phyloP scores from a whole-genome alignment of 2,113 vertebrate genomes.

The Nansenia antarctica region DNA sequence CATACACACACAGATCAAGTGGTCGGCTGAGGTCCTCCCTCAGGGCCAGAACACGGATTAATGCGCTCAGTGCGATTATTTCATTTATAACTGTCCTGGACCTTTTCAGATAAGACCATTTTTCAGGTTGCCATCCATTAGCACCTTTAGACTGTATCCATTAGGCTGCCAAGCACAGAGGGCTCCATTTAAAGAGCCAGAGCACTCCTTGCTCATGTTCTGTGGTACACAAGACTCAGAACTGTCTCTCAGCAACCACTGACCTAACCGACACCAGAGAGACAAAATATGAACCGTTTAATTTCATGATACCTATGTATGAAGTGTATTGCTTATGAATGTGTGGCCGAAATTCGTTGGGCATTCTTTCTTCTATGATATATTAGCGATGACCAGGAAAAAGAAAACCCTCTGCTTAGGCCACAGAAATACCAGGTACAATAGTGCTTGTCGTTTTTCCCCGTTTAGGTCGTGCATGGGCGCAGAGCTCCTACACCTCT shows the following conservation, averaged over 20 bases:
- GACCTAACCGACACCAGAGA: too few relatives aligned
- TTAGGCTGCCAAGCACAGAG: slow-evolving; percentile 62
- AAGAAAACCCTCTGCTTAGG: too few relatives aligned
- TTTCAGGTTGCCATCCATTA: slow-evolving; percentile 74
- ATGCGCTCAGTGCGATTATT: slow-evolving; percentile 66
- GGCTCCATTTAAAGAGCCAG: slow-evolving; percentile 69
- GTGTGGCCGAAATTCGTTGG: too few relatives aligned
- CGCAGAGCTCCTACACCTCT: slow-evolving; percentile 24
- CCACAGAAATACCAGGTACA: too few relatives aligned
- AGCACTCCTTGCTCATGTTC: slow-evolving; percentile 27
- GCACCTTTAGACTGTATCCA: slow-evolving; percentile 69
- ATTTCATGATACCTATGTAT: too few relatives aligned
- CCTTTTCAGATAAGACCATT: slow-evolving; percentile 76
- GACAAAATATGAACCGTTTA: too few relatives aligned
- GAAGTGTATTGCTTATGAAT: too few relatives aligned
- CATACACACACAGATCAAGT: slow-evolving; percentile 54
- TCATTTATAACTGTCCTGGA: slow-evolving; percentile 75
- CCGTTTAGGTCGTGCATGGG: neutral
- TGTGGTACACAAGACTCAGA: slow-evolving; percentile 24
- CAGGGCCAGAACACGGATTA: slow-evolving; percentile 61
- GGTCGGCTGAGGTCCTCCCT: slow-evolving; percentile 50
- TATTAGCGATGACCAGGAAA: too few relatives aligned
- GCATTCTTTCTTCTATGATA: too few relatives aligned
- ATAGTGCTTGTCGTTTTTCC: too few relatives aligned
- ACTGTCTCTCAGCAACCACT: slow-evolving; percentile 34